A percentile compares a stretch with the other conserved stretches of the same genome.
Evolutionary conservation across 2,888 invertebrate species (phyloP).

Genomic region (Apotomis betuletana): DNA sequence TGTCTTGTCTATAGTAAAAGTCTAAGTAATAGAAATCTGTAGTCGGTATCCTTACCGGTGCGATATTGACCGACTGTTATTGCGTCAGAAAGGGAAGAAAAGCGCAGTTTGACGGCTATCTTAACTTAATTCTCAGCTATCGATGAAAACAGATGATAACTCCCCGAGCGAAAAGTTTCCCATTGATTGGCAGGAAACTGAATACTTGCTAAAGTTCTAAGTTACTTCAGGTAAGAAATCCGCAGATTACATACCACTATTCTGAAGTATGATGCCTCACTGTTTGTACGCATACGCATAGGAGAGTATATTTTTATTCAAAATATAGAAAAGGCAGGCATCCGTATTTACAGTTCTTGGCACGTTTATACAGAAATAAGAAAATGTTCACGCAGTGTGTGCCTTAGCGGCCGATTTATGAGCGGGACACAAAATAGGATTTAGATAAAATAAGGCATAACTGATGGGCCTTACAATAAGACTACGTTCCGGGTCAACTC

Average conservation of each 20-base stretch:
- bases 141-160: constrained; percentile 11
- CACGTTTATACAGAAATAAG: constrained; percentile 80
- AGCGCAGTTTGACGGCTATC: constrained; percentile 4
- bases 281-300: not conserved
- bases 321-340: constrained; percentile 46
- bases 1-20: too few species aligned
- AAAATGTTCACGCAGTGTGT: constrained; percentile 80
- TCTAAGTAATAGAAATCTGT: too few species aligned
- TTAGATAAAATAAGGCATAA: constrained; percentile 78
- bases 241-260: not conserved
- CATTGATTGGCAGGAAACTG: constrained; percentile 23
- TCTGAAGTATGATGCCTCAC: not conserved
- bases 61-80: not conserved
- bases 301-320: constrained; percentile 35
- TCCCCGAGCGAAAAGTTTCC: constrained; percentile 16
- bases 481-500: constrained; percentile 56
- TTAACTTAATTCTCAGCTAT: constrained; percentile 17
- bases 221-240: constrained; percentile 8
- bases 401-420: constrained; percentile 79
- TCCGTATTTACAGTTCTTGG: constrained; percentile 78
- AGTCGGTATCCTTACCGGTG: too few species aligned
- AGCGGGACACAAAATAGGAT: constrained; percentile 80
- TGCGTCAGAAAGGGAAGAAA: not conserved
- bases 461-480: constrained; percentile 61
- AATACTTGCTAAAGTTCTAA: constrained; percentile 11